phyloP scores from a whole-genome alignment of 2,888 invertebrate genomes.

The Cephus sareptanus region DNA sequence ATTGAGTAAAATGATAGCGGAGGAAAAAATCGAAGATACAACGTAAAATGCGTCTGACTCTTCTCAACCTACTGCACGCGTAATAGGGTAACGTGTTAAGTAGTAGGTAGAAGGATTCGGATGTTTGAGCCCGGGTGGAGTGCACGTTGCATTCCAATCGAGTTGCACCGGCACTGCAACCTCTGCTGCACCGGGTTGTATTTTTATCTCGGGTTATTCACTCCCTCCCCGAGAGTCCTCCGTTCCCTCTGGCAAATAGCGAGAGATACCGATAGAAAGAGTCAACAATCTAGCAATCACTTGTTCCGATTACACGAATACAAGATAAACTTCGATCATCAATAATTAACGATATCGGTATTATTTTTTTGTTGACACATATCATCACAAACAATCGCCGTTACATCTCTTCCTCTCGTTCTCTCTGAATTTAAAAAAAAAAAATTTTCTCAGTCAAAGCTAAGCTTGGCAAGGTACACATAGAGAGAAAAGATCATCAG shows the following conservation, averaged over 20 bases:
- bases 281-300: slow-evolving; percentile 9
- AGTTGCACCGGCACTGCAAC: slow-evolving; percentile 44
- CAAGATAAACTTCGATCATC: background rate
- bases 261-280: slow-evolving; percentile 9
- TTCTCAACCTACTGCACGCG: background rate
- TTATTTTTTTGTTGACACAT: background rate
- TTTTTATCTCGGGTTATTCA: slow-evolving; percentile 65
- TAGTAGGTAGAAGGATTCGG: background rate
- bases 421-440: background rate
- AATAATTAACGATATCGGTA: background rate
- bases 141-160: slow-evolving; percentile 58
- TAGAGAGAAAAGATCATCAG: slow-evolving; percentile 21
- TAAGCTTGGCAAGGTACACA: slow-evolving; percentile 13
- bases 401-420: background rate
- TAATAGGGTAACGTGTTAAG: background rate
- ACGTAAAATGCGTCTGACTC: background rate
- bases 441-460: background rate
- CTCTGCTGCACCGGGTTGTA: slow-evolving; percentile 38
- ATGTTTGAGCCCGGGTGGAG: slow-evolving; percentile 25
- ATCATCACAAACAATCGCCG: background rate
- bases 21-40: slow-evolving; percentile 3
- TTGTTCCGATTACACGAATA: slow-evolving; percentile 25
- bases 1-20: slow-evolving; percentile 10
- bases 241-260: slow-evolving; percentile 34
- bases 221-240: slow-evolving; percentile 38